Evolutionary conservation across 2,888 invertebrate genomes (phyloP).

Genomic region (Diploptera punctata): DNA sequence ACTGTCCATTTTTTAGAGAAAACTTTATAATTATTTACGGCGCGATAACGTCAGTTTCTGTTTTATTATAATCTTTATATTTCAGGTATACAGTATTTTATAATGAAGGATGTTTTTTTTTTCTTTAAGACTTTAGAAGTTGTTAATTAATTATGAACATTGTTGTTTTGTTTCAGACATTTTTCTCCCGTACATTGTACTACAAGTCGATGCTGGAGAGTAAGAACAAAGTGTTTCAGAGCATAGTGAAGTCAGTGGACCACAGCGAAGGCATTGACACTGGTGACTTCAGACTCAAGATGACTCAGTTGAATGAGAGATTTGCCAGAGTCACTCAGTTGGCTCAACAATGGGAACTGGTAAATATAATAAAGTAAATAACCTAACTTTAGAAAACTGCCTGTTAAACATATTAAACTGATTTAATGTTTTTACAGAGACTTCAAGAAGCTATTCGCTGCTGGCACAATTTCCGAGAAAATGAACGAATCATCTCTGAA

Average conservation of each 20-base stretch:
- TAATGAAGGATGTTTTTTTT: too few species aligned
- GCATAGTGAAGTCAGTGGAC: slow-evolving; percentile 80
- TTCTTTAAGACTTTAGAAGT: too few species aligned
- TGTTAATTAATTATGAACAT: too few species aligned
- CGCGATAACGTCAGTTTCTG: too few species aligned
- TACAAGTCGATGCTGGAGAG: slow-evolving; percentile 94
- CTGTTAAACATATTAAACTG: too few species aligned
- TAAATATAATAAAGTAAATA: slow-evolving; percentile 38
- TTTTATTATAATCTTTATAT: too few species aligned
- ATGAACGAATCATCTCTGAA: slow-evolving; percentile 79
- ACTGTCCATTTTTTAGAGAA: too few species aligned
- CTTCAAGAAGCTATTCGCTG: slow-evolving; percentile 79
- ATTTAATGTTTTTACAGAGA: slow-evolving; percentile 54
- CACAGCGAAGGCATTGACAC: slow-evolving; percentile 78
- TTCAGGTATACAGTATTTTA: too few species aligned
- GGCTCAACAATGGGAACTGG: slow-evolving; percentile 77
- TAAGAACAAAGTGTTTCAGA: slow-evolving; percentile 92
- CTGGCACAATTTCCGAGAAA: slow-evolving; percentile 85
- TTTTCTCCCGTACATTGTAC: slow-evolving; percentile 88
- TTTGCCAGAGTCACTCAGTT: slow-evolving; percentile 80
- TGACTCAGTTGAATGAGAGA: slow-evolving; percentile 83
- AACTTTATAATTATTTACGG: too few species aligned
- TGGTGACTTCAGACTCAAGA: slow-evolving; percentile 66
- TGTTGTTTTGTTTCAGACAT: slow-evolving; percentile 57
- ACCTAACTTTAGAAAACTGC: too few species aligned